Evolutionary conservation across 2,113 vertebrate species (phyloP).

Genomic region (Holacanthus passer): DNA sequence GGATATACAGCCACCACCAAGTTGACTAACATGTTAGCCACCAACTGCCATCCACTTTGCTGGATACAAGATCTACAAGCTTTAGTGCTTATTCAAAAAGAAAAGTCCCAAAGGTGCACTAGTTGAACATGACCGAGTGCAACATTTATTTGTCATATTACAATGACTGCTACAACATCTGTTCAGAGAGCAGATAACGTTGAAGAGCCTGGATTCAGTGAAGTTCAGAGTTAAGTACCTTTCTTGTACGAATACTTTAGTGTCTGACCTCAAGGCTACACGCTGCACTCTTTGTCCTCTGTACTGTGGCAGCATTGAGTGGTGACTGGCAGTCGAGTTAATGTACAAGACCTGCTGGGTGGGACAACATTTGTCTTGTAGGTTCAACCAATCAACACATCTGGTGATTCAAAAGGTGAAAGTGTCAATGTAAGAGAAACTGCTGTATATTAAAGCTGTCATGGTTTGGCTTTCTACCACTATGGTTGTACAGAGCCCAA

Average conservation of each 20-base stretch:
- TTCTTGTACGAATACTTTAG: not conserved
- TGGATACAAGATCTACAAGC: too few relatives aligned
- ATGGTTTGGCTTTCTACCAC: not conserved
- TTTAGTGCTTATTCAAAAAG: not conserved
- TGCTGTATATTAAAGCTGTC: not conserved
- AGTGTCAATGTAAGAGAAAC: not conserved
- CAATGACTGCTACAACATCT: not conserved
- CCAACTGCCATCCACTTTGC: not conserved
- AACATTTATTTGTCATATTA: not conserved
- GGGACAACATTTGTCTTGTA: not conserved
- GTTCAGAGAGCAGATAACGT: not conserved
- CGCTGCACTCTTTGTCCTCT: not conserved
- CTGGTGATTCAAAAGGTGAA: not conserved
- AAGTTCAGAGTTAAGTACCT: conserved; percentile 3
- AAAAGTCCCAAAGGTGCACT: not conserved
- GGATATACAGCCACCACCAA: not conserved
- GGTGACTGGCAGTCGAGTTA: not conserved
- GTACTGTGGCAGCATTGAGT: not conserved
- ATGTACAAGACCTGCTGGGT: not conserved
- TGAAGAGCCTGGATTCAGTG: conserved; percentile 8
- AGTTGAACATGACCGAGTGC: not conserved
- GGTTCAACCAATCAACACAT: conserved; percentile 24
- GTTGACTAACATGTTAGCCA: not conserved
- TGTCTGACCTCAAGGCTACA: not conserved
- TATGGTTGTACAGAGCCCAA: too few relatives aligned